Base-by-base conservation (phyloP, 37 sponge, comb jelly and placozoan genomes). In the Ianthella basta region DNA sequence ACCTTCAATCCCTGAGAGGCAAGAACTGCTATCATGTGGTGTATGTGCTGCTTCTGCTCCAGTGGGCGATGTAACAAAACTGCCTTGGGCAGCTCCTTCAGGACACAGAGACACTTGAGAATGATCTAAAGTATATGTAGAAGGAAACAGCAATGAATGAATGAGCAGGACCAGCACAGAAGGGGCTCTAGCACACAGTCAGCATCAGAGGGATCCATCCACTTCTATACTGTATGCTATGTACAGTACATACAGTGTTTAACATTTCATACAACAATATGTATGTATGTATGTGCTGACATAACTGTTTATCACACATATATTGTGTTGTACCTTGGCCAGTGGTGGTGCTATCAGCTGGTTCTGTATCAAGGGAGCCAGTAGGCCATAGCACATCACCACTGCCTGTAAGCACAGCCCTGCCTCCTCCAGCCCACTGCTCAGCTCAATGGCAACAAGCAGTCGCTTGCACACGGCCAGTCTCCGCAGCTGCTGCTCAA, bases 1-100 rank as follows among this genome's bases (percentile, higher is more conserved):
- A 95, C 95, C 85, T 91, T 92, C 59, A 79, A 78, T 8, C 90
- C 41, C 36, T 84, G 57, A 86, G 82, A 88, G 24, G 82, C 74
- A 0, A 85, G 84, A 35, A 82, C 89, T 44, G 93, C 93, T 54
- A 92, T 70, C 87, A 92, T 92, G 93, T 96, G 96, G 64, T 96
- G 96, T 8, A 92, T 16, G 73, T 72, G 80, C 60, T 38, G 81
- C 18, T 60, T 72, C 60, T 63, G 81, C 74, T 86, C 80, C 81
- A 29, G 34, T 63, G 34, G 56, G 33, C 15, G 40, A 0, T 20
- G 78, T 12, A 69, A 0, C 44, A 89, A 63, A 12, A 75, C 34
- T 23, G 59, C 59, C 55, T 91, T 88, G 0, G 96, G 96, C n/a
- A 96, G 56, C 67, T 90, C 93, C 8, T 72, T 61, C 50, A 96